Conservation (phyloP, 2,797 vertebrate genomes). For the Periparus ater region DNA sequence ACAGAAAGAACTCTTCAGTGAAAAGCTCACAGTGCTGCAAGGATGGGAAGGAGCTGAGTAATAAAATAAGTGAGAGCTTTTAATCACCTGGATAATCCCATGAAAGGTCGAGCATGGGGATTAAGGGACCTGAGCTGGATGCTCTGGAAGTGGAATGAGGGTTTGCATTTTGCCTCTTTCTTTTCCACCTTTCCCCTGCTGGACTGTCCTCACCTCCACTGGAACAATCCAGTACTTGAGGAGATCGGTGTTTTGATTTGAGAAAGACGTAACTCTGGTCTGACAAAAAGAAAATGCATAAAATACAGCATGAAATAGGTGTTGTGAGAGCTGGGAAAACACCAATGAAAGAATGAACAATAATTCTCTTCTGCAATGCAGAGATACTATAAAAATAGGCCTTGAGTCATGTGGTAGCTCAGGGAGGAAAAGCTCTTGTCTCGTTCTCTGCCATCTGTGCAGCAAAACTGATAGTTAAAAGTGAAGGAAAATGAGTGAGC, state of each 20-base stretch:
- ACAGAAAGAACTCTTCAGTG: not conserved
- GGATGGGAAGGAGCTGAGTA: not conserved
- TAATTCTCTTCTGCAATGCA: not conserved
- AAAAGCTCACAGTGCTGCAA: not conserved
- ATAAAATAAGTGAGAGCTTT: not conserved
- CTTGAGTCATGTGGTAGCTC: not conserved
- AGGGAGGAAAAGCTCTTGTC: not conserved
- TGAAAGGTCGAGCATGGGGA: accelerated
- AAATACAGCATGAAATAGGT: not conserved
- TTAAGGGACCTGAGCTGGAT: not conserved
- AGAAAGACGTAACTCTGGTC: not conserved
- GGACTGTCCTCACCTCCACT: not conserved
- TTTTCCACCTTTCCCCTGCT: not conserved
- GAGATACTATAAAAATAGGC: not conserved
- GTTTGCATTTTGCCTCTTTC: not conserved
- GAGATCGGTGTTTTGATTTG: not conserved
- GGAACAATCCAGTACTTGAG: not conserved
- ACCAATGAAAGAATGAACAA: not conserved
- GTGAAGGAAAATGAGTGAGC: not conserved
- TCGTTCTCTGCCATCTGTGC: not conserved
- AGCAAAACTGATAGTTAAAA: not conserved
- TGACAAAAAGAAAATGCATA: not conserved
- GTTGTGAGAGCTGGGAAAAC: not conserved
- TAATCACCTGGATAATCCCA: not conserved
- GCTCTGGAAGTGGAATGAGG: not conserved